phyloP scores from a whole-genome alignment of 2,113 vertebrate genomes.

The Ifrita kowaldi region DNA sequence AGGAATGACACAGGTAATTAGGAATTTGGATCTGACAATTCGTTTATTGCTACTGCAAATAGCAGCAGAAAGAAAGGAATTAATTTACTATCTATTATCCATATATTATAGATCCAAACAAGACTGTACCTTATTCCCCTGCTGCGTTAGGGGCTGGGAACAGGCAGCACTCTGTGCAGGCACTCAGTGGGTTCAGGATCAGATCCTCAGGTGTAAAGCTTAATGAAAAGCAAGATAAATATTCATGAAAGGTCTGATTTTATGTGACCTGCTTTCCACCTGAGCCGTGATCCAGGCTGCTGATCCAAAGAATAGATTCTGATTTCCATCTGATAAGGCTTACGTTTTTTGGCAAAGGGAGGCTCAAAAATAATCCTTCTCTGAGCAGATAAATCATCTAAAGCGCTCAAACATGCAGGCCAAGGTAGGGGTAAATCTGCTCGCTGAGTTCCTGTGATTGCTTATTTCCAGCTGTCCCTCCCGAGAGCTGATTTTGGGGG shows the following conservation, averaged over 20 bases:
- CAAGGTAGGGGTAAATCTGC: neutral
- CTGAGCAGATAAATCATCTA: slow-evolving; percentile 50
- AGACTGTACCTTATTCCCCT: fast-evolving
- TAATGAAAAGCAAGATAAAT: neutral
- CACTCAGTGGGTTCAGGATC: neutral
- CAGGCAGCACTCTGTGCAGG: neutral
- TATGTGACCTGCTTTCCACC: slow-evolving; percentile 45
- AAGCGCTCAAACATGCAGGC: neutral
- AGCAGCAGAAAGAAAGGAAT: neutral
- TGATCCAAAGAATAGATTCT: slow-evolving; percentile 22
- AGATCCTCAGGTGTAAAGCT: neutral
- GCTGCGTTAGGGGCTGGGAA: neutral
- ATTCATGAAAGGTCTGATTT: slow-evolving; percentile 1
- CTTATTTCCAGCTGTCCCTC: neutral
- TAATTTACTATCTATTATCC: neutral
- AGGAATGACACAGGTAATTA: neutral
- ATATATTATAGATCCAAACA: fast-evolving
- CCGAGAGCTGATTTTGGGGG: neutral
- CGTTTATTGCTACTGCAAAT: neutral
- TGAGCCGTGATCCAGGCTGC: slow-evolving; percentile 35
- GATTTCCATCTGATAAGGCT: slow-evolving; percentile 56
- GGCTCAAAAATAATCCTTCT: slow-evolving; percentile 55
- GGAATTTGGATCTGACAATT: neutral
- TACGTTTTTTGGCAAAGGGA: slow-evolving; percentile 12
- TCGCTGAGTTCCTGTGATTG: neutral